Base-by-base conservation (phyloP, 2,888 invertebrate species). In the Macrophya annulata region DNA sequence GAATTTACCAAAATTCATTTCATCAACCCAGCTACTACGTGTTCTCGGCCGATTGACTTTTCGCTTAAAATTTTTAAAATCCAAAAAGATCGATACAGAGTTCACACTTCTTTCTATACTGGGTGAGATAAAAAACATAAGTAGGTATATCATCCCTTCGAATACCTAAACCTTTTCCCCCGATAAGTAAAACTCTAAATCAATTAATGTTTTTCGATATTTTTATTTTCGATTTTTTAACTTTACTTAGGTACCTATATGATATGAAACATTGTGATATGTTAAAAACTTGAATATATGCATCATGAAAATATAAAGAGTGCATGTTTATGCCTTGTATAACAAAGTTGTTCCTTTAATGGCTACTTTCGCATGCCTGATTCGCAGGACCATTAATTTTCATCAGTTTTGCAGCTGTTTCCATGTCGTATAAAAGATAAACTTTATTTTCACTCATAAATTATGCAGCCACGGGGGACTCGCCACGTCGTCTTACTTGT, bases 361-460 rank as follows among this genome's bases (percentile, higher is more conserved):
- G 48, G 71, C 83, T 83, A 1, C 21, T 83, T 31, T 31, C 68
- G 51, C 68, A 48, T 83, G 48, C 48, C 31, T 45, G 71, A 45
- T 51, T 83, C 81, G 25, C 17, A 21, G 43, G 17, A 12, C 43
- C 81, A 81, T 81, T 81, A 81, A 81, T 81, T 81, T 65, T 62
- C 62, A 81, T 81, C 62, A 43, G 51, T 59, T 81, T 81, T 48
- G 17, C 71, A 83, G 68, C 83, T 83, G 65, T 68, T 83, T 71
- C 40, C 48, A 37, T 37, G 31, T 83, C 48, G 77, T 55, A 37
- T 77, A 31, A 51, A 37, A 55, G 77, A 77, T 55, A 77, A 77
- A 77, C 55, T 77, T 77, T 77, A 77, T 77, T 77, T 77, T 77
- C 55, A 77, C 17, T 55, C 37, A 77, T 77, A 77, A 77, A 77